Base-by-base conservation (phyloP, 2,113 vertebrate genomes). In the Ahaetulla prasina region DNA sequence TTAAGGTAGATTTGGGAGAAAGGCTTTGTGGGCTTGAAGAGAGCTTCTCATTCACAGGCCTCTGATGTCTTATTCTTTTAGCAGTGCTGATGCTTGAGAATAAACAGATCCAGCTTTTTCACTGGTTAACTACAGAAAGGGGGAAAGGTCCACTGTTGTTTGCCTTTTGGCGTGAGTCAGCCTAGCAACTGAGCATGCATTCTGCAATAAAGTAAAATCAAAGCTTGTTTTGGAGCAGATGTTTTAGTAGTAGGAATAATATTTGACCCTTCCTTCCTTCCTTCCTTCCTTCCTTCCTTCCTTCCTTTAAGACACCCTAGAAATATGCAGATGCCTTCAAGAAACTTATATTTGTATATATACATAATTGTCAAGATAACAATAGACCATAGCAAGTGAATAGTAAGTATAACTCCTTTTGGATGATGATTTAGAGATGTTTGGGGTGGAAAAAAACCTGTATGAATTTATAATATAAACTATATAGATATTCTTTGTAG, bases 41-140 rank as follows among this genome's bases (percentile, higher is more conserved):
- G 97, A 96, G 97, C 97, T 97, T 96, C 97, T 98, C 96, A 96
- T 97, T 98, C 96, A 57, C 96, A 97, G 97, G 93, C 97, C 97
- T 98, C 95, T 96, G 96, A 97, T 97, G 98, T 98, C 98, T 98
- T 97, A 97, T 97, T 97, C 96, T 96, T 97, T 98, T 98, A 98
- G 97, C 95, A 96, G 94, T 92, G 93, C 97, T 98, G 97, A 96
- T 95, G 97, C 86, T 95, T 98, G 98, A 98, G 97, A 98, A 98
- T 96, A 98, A 98, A 95, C 98, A 98, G 98, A 98, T 94, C 94
- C 95, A 94, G 96, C 92, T 95, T 97, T 97, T 98, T 96, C 96
- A 94, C 97, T 96, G 97, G 94, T 92, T 96, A 95, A 95, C 96
- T 96, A 95, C 95, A 94, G 94, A 96, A 96, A 96, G 94, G 74